phyloP scores from a whole-genome alignment of 1,140 invertebrate genomes.

The Thaumetopoea pityocampa region DNA sequence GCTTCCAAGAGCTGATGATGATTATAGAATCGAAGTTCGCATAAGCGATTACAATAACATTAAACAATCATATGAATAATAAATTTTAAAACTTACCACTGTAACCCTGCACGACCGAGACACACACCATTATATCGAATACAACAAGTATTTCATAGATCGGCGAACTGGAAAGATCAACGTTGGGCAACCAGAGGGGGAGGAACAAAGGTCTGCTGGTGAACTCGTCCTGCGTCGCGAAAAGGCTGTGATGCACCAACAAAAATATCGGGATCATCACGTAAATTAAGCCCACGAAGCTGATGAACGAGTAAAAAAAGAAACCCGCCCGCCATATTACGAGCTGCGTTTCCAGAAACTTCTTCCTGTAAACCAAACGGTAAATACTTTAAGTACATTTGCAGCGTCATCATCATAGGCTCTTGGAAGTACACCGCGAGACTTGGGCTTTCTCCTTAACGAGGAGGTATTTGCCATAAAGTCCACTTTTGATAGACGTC shows the following conservation, averaged over 20 bases:
- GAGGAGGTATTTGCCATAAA: too few species aligned
- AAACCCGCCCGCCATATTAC: constrained; percentile 38
- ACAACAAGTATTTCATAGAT: constrained; percentile 47
- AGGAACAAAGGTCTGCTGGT: constrained; percentile 38
- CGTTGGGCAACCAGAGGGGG: constrained; percentile 41
- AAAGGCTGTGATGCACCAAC: constrained; percentile 33
- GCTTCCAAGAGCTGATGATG: too few species aligned
- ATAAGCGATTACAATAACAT: too few species aligned
- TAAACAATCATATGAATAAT: too few species aligned
- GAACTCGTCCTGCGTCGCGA: constrained; percentile 32
- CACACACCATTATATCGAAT: constrained; percentile 18
- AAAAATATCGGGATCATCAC: constrained; percentile 15
- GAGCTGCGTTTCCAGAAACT: constrained; percentile 36
- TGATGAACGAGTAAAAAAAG: constrained; percentile 26
- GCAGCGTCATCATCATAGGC: too few species aligned
- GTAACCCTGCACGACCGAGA: constrained; percentile 32
- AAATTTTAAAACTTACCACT: constrained; percentile 26
- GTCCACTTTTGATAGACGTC: too few species aligned
- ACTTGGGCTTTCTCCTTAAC: too few species aligned
- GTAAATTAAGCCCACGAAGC: constrained; percentile 14
- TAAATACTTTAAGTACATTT: too few species aligned
- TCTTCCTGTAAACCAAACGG: constrained; percentile 33
- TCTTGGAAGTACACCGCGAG: too few species aligned
- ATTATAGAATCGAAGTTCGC: too few species aligned
- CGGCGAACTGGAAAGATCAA: constrained; percentile 42